Conservation (phyloP, 2,888 invertebrate genomes). For the Cantharis rufa region DNA sequence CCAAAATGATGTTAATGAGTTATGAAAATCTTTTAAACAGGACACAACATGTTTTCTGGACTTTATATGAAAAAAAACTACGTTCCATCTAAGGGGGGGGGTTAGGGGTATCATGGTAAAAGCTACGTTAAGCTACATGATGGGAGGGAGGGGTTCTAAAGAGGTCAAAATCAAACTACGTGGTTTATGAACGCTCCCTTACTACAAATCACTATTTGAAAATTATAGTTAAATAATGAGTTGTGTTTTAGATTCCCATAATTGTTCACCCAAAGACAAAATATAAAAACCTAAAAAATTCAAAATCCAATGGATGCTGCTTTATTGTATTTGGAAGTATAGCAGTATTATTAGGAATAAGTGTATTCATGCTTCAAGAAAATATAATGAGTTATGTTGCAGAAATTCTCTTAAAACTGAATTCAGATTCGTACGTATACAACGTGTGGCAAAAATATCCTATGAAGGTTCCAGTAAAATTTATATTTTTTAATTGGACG, state of each 20-base stretch:
- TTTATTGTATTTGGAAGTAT: not conserved
- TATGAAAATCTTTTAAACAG: no score
- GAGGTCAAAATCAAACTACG: no score
- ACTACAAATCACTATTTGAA: no score
- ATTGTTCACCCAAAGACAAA: not conserved
- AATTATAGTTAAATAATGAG: no score
- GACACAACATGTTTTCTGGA: no score
- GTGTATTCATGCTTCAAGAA: not conserved
- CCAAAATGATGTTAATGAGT: no score
- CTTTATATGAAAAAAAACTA: no score
- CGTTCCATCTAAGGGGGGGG: no score
- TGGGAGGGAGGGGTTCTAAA: no score
- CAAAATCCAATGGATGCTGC: not conserved
- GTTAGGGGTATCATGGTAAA: no score
- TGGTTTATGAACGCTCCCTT: no score
- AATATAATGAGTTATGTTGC: not conserved
- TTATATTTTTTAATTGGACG: slow-evolving; percentile 50
- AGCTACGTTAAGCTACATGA: no score
- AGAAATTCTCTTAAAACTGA: not conserved
- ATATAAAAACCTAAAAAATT: not conserved
- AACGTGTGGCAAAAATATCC: not conserved
- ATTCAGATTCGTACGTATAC: not conserved
- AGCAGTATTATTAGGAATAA: slow-evolving; percentile 28
- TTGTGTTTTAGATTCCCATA: not conserved
- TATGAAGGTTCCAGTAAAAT: not conserved